Base-by-base conservation (phyloP, 2,888 invertebrate species). In the Alloplasta piceator region DNA sequence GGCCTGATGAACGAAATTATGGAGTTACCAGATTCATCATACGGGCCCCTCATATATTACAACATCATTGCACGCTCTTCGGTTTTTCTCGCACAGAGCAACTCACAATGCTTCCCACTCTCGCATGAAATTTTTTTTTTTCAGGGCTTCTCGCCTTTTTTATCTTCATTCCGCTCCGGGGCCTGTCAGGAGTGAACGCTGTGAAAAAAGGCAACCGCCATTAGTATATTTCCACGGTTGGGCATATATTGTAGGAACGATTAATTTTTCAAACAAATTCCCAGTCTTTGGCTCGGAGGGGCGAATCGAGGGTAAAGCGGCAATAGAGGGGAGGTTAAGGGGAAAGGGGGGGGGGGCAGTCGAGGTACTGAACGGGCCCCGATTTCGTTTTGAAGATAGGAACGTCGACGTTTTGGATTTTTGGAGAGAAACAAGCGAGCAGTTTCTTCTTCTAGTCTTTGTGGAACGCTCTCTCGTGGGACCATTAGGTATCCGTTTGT, bases 401-500 rank as follows among this genome's bases (percentile, higher is more conserved):
- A 80, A 68, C 46, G 56, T 46, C 58, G 77, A 80, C 81, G 73
- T 60, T 70, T 56, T 74, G 12, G 64, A 50, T 50, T 55, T 7
- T 52, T 36, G 71, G 67, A 72, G 50, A 77, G 64, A 67, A 77
- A 76, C 41, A 46, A 73, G 16, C 71, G 72, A 66, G 82, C 74
- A 26, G 78, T 43, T 41, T 12, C 71, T 14, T 16, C 63, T 56
- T 56, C 41, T 43, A 46, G 66, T 66, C 52, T 68, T 67, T 55
- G 72, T 70, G 71, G 46, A 75, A 48, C 39, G 70, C 52, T 74
- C 68, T 41, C 68, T 50, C 60, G 26, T 26, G 50, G 70, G 71
- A 86, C 91, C 91, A 91, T 91, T 91, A 90, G 85, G 88, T 78
- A 38, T 70, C 84, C 85, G 85, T 82, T 86, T 41, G 58, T 82